phyloP scores from a whole-genome alignment of 1,140 invertebrate species.

The Drosophila sp. region DNA sequence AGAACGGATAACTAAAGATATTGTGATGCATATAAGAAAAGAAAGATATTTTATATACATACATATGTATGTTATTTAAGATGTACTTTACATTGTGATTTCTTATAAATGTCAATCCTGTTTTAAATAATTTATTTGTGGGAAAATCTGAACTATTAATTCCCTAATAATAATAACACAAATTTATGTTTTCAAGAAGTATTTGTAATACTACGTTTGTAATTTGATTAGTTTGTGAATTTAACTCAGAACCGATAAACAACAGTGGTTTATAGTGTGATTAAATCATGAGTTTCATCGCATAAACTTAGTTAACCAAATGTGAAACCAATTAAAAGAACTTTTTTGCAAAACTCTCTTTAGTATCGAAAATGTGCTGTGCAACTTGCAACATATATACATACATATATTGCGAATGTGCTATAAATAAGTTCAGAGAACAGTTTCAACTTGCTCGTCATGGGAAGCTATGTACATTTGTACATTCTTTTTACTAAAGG shows the following conservation, averaged over 20 bases:
- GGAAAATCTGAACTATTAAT: no score
- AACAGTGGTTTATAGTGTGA: neutral
- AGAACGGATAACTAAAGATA: no score
- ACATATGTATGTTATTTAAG: no score
- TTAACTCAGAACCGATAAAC: neutral
- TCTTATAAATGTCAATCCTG: no score
- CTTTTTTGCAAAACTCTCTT: neutral
- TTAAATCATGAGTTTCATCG: neutral
- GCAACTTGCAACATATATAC: slow-evolving; percentile 21
- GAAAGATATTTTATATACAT: no score
- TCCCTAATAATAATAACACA: no score
- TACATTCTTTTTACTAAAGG: neutral
- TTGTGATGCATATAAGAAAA: no score
- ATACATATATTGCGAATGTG: slow-evolving; percentile 28
- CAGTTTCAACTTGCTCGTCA: slow-evolving; percentile 36
- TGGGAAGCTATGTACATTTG: slow-evolving; percentile 2
- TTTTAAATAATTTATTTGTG: no score
- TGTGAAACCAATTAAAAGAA: slow-evolving; percentile 4
- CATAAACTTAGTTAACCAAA: neutral
- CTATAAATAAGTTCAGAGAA: slow-evolving; percentile 46
- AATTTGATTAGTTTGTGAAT: no score
- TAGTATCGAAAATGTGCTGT: slow-evolving; percentile 24
- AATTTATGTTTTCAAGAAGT: no score
- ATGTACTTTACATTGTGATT: no score
- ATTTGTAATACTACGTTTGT: no score